phyloP scores from a whole-genome alignment of 2,797 vertebrate species.

The Peromyscus aztecus region DNA sequence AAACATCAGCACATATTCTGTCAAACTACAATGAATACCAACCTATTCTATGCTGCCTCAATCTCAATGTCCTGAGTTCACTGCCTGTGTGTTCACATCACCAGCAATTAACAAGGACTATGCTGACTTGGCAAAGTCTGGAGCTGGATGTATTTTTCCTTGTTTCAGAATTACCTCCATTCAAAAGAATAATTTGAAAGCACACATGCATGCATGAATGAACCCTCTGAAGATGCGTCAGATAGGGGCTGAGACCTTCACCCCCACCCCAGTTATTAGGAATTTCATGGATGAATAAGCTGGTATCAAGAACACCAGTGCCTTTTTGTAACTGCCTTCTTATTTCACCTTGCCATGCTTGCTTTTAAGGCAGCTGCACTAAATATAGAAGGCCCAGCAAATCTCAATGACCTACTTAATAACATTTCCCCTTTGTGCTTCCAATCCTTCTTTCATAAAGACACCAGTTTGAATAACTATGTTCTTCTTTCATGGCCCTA shows the following conservation, averaged over 20 bases:
- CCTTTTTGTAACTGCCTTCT: slow-evolving; percentile 30
- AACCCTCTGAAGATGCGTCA: not conserved
- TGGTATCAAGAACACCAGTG: not conserved
- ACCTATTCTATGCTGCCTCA: fast-evolving
- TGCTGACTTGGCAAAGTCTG: not conserved
- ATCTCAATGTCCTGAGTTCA: not conserved
- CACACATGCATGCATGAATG: not conserved
- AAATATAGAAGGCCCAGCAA: slow-evolving; percentile 53
- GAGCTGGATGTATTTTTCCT: not conserved
- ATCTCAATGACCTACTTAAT: slow-evolving; percentile 70
- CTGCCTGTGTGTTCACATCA: too few relatives aligned
- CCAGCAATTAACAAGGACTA: not conserved
- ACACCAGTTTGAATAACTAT: slow-evolving; percentile 7
- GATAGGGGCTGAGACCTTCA: not conserved
- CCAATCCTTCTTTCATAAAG: not conserved
- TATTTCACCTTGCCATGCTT: slow-evolving; percentile 21
- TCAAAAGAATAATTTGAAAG: not conserved
- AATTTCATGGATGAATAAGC: not conserved
- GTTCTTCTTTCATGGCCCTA: not conserved
- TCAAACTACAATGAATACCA: not conserved
- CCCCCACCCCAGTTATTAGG: not conserved
- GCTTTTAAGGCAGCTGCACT: slow-evolving; percentile 61
- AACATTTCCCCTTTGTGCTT: not conserved
- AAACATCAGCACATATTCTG: not conserved
- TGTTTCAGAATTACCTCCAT: not conserved